Percentiles rank a stretch among this genome's conserved stretches.
Conservation (phyloP, 2,797 vertebrate genomes). For the Tachyglossus aculeatus region DNA sequence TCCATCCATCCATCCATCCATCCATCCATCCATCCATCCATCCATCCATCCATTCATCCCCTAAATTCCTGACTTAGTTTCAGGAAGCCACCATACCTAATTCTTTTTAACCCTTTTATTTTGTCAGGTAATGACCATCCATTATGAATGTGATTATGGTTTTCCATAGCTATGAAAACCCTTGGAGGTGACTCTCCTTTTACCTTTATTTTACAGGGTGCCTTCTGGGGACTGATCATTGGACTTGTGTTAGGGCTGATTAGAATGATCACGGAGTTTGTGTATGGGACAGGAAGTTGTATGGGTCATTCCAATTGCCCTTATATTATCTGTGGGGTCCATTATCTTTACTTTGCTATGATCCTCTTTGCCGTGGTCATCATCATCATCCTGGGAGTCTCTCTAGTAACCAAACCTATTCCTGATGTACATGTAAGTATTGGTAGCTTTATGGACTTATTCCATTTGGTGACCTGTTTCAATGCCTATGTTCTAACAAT, state of each 20-base stretch:
- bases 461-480: too few relatives aligned
- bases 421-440: slow-evolving; percentile 87
- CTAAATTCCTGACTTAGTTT: too few relatives aligned
- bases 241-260: slow-evolving; percentile 83
- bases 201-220: slow-evolving; percentile 78
- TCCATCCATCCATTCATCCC: too few relatives aligned
- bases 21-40: too few relatives aligned
- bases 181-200: too few relatives aligned
- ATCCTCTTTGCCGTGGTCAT: slow-evolving; percentile 80
- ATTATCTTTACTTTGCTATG: slow-evolving; percentile 93
- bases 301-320: slow-evolving; percentile 82
- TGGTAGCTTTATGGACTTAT: neutral
- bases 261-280: slow-evolving; percentile 90
- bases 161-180: too few relatives aligned
- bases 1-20: too few relatives aligned
- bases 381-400: slow-evolving; percentile 80
- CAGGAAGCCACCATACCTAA: too few relatives aligned
- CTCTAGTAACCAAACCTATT: slow-evolving; percentile 91
- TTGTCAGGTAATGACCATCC: too few relatives aligned
- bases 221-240: slow-evolving; percentile 86
- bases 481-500: too few relatives aligned
- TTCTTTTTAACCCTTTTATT: too few relatives aligned
- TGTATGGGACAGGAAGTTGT: slow-evolving; percentile 87
- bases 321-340: slow-evolving; percentile 88
- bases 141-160: too few relatives aligned